phyloP scores from a whole-genome alignment of 2,113 vertebrate genomes.

The Alethe diademata region DNA sequence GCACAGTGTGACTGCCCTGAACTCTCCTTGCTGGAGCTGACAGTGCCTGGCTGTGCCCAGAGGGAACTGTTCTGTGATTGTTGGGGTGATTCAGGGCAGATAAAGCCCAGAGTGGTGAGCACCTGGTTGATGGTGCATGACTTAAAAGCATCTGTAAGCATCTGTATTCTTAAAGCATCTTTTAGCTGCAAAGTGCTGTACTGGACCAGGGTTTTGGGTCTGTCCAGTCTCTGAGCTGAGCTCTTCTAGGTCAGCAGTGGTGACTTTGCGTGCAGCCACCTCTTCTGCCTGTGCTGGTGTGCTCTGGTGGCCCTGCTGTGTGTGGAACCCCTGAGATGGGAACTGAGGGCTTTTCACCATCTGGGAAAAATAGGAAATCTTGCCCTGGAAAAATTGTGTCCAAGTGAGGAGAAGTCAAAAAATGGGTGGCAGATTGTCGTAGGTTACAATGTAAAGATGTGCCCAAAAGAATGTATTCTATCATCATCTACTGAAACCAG shows the following conservation, averaged over 20 bases:
- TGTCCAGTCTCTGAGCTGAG: not conserved
- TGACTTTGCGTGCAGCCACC: not conserved
- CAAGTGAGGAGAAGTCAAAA: not conserved
- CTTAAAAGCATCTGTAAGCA: not conserved
- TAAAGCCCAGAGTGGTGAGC: not conserved
- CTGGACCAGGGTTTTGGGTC: not conserved
- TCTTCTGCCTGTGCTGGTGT: not conserved
- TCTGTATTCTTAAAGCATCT: not conserved
- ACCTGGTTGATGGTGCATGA: not conserved
- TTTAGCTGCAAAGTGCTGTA: not conserved
- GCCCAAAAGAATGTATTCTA: too few species aligned
- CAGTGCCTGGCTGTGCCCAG: not conserved
- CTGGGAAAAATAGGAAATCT: not conserved
- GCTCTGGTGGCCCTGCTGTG: not conserved
- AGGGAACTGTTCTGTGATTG: not conserved
- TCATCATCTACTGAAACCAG: too few species aligned
- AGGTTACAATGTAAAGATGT: too few species aligned
- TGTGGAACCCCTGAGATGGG: not conserved
- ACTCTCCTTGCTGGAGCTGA: not conserved
- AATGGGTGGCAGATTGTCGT: too few species aligned
- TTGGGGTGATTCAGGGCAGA: not conserved
- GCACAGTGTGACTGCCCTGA: not conserved
- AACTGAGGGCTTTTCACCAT: rapidly evolving
- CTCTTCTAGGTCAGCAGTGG: not conserved
- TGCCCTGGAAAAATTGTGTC: not conserved